Conservation (phyloP, 2,113 vertebrate genomes). For the Rhagologus leucostigma region DNA sequence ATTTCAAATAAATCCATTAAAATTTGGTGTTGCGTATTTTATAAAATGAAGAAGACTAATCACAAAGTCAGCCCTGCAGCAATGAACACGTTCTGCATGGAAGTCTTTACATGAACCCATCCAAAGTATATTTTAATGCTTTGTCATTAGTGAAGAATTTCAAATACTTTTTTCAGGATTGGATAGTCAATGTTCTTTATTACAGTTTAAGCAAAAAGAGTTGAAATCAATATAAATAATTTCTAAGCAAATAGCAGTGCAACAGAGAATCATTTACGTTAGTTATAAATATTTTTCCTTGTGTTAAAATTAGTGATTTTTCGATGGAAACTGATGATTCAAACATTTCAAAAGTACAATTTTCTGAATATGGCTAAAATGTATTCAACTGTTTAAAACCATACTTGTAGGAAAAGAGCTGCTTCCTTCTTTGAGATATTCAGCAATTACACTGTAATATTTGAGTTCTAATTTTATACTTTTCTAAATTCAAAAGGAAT, state of each 20-base stretch:
- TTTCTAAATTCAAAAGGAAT: background rate
- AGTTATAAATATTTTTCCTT: conserved; percentile 2
- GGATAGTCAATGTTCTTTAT: conserved; percentile 2
- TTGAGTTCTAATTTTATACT: background rate
- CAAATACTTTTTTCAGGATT: background rate
- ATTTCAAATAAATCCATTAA: conserved; percentile 95
- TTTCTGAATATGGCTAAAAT: background rate
- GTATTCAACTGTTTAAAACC: background rate
- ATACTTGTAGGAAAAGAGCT: background rate
- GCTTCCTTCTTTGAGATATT: background rate
- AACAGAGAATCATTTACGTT: background rate
- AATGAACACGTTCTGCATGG: rapidly evolving
- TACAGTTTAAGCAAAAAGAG: background rate
- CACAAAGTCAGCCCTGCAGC: background rate
- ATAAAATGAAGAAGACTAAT: background rate
- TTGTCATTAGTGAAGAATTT: background rate
- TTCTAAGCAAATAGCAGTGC: background rate
- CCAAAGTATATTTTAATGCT: background rate
- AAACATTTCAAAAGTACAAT: background rate
- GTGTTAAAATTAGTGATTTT: background rate
- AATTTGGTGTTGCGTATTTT: conserved; percentile 25
- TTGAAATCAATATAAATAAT: background rate
- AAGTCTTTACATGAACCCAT: background rate
- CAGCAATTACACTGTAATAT: background rate
- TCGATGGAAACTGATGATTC: background rate